phyloP scores from a whole-genome alignment of 2,888 invertebrate species.

The Drosophila peninsularis region DNA sequence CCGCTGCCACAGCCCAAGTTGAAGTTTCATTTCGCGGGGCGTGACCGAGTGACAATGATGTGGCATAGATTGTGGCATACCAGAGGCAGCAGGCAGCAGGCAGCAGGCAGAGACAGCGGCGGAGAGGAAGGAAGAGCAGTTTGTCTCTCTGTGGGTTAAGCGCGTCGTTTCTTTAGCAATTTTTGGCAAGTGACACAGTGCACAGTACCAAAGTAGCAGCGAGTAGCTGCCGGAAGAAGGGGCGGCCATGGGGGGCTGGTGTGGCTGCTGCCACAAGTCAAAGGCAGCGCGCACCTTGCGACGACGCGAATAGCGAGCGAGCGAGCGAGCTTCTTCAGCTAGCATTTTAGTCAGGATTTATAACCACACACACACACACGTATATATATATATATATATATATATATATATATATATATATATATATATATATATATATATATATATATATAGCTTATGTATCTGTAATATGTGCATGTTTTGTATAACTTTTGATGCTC shows the following conservation, averaged over 20 bases:
- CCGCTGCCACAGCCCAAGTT: conserved; percentile 26
- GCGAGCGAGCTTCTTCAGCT: conserved; percentile 29
- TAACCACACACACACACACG: not conserved
- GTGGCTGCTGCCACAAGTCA: conserved; percentile 38
- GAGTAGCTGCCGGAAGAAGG: conserved; percentile 10
- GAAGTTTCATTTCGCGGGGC: conserved; percentile 53
- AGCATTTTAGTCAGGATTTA: conserved; percentile 22
- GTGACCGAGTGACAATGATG: conserved; percentile 67
- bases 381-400: conserved; percentile 1
- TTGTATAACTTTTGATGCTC: conserved; percentile 14
- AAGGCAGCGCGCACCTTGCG: conserved; percentile 35
- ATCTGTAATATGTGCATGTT: conserved; percentile 3
- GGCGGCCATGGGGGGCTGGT: not conserved
- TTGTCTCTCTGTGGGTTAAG: conserved; percentile 35
- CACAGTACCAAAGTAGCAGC: conserved; percentile 28
- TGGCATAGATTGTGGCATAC: conserved; percentile 57
- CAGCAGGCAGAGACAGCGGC: not conserved
- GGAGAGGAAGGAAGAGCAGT: not conserved
- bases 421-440: not conserved
- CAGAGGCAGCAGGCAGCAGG: not conserved
- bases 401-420: not conserved
- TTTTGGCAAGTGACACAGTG: conserved; percentile 58
- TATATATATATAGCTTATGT: not conserved
- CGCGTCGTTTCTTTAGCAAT: conserved; percentile 18
- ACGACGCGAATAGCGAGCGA: not conserved